Conservation (phyloP, 2,113 vertebrate genomes). For the Boulengeromyrus knoepffleri region DNA sequence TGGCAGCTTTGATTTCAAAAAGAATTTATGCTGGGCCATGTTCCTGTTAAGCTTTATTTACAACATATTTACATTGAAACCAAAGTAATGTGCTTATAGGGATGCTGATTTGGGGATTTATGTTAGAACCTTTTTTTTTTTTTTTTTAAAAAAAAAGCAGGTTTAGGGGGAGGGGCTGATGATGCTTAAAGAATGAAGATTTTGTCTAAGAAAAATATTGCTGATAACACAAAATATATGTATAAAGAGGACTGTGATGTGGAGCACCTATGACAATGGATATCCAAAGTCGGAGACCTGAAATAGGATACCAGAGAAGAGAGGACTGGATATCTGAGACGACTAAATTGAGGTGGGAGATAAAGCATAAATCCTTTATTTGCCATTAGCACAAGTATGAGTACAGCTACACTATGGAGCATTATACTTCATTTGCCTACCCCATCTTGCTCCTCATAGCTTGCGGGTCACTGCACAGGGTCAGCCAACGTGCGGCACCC, state of each 20-base stretch:
- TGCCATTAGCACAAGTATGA: not conserved
- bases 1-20: not conserved
- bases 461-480: not conserved
- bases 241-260: not conserved
- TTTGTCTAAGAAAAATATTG: not conserved
- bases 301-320: not conserved
- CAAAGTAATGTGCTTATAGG: not conserved
- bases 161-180: not conserved
- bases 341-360: not conserved
- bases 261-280: not conserved
- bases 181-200: not conserved
- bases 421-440: not conserved
- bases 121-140: not conserved
- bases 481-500: not conserved
- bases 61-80: not conserved
- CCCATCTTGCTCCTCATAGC: not conserved
- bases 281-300: not conserved
- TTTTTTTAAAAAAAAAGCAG: not conserved
- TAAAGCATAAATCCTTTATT: not conserved
- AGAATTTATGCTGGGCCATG: not conserved
- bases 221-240: not conserved
- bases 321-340: not conserved
- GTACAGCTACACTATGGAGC: not conserved
- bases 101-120: not conserved
- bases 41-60: not conserved